Evolutionary conservation across 2,113 vertebrate species (phyloP).

Genomic region (Vireo altiloquus): DNA sequence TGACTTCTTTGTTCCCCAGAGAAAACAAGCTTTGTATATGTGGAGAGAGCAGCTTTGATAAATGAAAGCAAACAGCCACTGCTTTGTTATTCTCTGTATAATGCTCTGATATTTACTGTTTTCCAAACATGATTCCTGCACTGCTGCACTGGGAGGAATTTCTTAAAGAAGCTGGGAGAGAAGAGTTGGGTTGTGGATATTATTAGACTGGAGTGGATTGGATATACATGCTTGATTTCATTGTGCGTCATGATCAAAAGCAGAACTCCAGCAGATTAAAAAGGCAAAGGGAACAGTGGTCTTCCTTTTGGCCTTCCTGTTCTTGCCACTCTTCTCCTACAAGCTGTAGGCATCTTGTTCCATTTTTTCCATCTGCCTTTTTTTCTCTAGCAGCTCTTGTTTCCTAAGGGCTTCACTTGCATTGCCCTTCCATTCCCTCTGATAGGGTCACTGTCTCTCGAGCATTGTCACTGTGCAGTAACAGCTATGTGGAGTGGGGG

Average conservation of each 20-base stretch:
- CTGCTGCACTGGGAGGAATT: not conserved
- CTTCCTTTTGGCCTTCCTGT: not conserved
- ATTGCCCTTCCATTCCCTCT: not conserved
- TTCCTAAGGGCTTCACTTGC: not conserved
- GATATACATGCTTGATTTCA: not conserved
- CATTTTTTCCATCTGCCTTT: not conserved
- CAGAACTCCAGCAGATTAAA: not conserved
- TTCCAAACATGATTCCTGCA: not conserved
- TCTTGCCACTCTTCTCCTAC: not conserved
- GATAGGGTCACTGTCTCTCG: not conserved
- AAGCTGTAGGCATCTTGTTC: not conserved
- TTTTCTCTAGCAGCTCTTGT: not conserved
- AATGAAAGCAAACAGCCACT: constrained; percentile 41
- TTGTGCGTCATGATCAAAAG: not conserved
- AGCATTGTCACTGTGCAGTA: not conserved
- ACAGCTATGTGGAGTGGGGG: not conserved
- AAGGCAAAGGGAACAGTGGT: not conserved
- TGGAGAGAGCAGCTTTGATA: constrained; percentile 22
- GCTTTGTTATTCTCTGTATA: constrained; percentile 1
- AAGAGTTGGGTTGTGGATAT: not conserved
- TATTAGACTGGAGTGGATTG: not conserved
- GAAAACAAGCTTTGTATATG: constrained; percentile 42
- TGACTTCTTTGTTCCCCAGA: constrained; percentile 30
- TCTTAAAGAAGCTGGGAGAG: not conserved
- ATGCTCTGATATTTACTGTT: not conserved